These are phyloP conservation scores for Drosophila algonquin DNA, from an alignment of 2,888 invertebrate species.

Conservation along the genomic window DNA sequence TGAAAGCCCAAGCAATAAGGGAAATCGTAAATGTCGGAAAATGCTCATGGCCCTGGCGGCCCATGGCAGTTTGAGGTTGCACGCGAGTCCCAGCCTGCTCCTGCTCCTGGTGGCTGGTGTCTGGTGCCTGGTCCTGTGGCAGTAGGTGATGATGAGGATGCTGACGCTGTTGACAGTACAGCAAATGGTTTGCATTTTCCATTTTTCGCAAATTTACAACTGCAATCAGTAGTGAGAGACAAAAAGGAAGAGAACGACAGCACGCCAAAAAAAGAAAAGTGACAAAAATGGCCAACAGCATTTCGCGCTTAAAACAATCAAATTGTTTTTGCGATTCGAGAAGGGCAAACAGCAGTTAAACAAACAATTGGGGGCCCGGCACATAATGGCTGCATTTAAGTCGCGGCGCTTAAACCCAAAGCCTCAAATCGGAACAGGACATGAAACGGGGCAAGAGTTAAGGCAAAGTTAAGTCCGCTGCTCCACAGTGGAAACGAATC, in stretches of 20 bases:
- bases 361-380: slow-evolving; percentile 4
- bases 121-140: not conserved
- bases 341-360: slow-evolving; percentile 19
- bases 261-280: slow-evolving; percentile 21
- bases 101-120: not conserved
- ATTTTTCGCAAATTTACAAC: slow-evolving; percentile 53
- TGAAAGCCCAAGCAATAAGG: slow-evolving; percentile 68
- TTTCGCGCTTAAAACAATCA: slow-evolving; percentile 64
- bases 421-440: slow-evolving; percentile 10
- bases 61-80: slow-evolving; percentile 19
- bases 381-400: slow-evolving; percentile 38
- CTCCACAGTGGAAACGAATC: no score
- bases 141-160: slow-evolving; percentile 40
- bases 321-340: slow-evolving; percentile 47
- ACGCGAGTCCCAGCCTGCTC: not conserved
- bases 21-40: slow-evolving; percentile 65
- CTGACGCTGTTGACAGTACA: slow-evolving; percentile 58
- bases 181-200: slow-evolving; percentile 34
- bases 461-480: slow-evolving; percentile 6
- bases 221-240: slow-evolving; percentile 49
- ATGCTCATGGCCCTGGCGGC: slow-evolving; percentile 17
- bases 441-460: slow-evolving; percentile 9
- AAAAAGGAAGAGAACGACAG: no score
- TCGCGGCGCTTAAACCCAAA: slow-evolving; percentile 6
- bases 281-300: slow-evolving; percentile 47